Base-by-base conservation (phyloP, 2,113 vertebrate genomes). In the Leptosomus discolor region DNA sequence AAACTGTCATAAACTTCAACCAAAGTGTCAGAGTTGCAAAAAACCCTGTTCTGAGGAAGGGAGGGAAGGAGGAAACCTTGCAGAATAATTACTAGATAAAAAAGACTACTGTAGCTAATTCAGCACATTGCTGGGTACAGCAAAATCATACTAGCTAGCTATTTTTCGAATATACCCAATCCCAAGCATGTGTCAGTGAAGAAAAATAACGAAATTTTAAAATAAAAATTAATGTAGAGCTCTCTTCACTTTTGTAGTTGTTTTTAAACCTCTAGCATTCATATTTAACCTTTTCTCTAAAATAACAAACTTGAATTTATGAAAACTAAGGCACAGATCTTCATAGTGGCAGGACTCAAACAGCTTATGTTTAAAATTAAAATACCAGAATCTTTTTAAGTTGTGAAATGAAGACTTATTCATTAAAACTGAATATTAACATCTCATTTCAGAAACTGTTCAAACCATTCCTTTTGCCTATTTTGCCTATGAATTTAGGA, bases 401-500 rank as follows among this genome's bases (percentile, higher is more conserved):
- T 94, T 92, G 87, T 61, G 87, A 94, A 94, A 79, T 46, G 39
- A 89, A 91, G 68, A 60, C 71, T 83, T 84, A 81, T 84, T 97
- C 48, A 83, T 82, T 89, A 88, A 87, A 97, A 94, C 61, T 87
- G 95, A 92, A 94, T 92, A 96, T 90, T 97, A 97, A 94, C 67
- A 95, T 93, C 88, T 90, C 71, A 91, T 95, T 96, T 94, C 77
- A 95, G 84, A 94, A 94, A 92, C 90, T 88, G 88, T 26, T 95
- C 79, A 63, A 88, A 92, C 67, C 78, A 92, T 41, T 64, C 27
- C 48, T 95, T 92, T 93, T 92, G 81, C 91, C 94, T 94, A 94
- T 94, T 97, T 94, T 95, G 90, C 89, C 73, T 97, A 94, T 54
- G 89, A 95, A 94, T 89, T 94, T 94, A 94, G 74, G 91, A 88